phyloP scores from a whole-genome alignment of 1,140 invertebrate genomes.

The Eupristina koningsbergeri region DNA sequence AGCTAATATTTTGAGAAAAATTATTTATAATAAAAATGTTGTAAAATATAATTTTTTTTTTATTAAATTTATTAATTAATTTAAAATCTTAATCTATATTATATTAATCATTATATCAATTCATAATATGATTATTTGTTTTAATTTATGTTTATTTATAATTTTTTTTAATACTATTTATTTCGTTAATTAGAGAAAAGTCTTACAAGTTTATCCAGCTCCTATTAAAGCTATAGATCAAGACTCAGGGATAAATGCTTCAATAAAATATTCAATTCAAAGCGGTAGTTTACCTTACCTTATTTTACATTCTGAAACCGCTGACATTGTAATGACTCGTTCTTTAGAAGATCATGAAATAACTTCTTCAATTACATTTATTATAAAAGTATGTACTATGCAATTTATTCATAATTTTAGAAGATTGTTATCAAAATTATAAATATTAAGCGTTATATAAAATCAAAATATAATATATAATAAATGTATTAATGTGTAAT shows the following conservation, averaged over 20 bases:
- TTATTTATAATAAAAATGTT: too few relatives aligned
- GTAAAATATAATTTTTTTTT: too few relatives aligned
- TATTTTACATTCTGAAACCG: slow-evolving; percentile 76
- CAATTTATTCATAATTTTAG: too few relatives aligned
- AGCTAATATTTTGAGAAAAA: slow-evolving; percentile 36
- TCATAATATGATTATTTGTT: background rate
- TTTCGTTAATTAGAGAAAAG: slow-evolving; percentile 73
- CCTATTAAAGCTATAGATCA: slow-evolving; percentile 84
- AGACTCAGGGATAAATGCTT: slow-evolving; percentile 85
- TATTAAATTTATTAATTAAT: too few relatives aligned
- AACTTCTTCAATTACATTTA: slow-evolving; percentile 81
- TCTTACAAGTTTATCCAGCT: slow-evolving; percentile 75
- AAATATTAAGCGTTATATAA: too few relatives aligned
- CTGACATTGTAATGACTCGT: slow-evolving; percentile 76
- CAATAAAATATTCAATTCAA: slow-evolving; percentile 79
- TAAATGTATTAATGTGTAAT: too few relatives aligned
- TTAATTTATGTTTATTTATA: background rate
- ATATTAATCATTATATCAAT: background rate
- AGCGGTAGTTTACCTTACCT: slow-evolving; percentile 71
- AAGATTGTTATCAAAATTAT: too few relatives aligned
- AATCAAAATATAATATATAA: too few relatives aligned
- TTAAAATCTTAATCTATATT: too few relatives aligned
- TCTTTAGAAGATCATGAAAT: slow-evolving; percentile 78
- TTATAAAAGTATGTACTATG: slow-evolving; percentile 76
- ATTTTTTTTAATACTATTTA: background rate